A percentile compares a stretch with the other conserved stretches of the same genome.
Conservation (phyloP, 2,797 vertebrate species). For the Pempheris klunzingeri region DNA sequence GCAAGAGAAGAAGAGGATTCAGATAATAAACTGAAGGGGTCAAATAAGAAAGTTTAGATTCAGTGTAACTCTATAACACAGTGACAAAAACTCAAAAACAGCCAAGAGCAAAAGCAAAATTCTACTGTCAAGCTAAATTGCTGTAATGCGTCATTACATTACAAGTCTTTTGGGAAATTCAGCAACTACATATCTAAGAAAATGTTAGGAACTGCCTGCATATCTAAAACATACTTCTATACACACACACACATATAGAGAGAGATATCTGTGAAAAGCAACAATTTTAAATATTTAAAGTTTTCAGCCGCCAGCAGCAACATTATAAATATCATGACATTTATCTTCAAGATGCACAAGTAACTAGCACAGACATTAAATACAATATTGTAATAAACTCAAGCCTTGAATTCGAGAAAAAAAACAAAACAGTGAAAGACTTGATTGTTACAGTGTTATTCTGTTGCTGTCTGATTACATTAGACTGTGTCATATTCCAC, state of each 20-base stretch:
- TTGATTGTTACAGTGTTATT: neutral
- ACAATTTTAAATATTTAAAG: neutral
- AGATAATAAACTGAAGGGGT: neutral
- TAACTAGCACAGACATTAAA: neutral
- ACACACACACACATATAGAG: too few relatives aligned
- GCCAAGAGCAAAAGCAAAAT: neutral
- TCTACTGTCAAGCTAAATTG: neutral
- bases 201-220: neutral
- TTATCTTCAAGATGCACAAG: neutral
- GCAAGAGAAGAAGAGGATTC: constrained; percentile 23
- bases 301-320: neutral
- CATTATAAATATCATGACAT: neutral
- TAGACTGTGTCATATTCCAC: neutral
- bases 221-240: neutral
- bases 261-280: neutral
- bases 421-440: neutral
- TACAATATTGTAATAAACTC: neutral
- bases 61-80: neutral
- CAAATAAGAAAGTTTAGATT: neutral
- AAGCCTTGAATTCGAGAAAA: neutral
- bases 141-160: neutral
- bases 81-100: neutral
- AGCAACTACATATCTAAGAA: neutral
- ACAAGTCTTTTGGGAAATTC: too few relatives aligned
- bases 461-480: neutral